Conservation (phyloP, 92 coral and sea anemone species). For the Micromussa lordhowensis region DNA sequence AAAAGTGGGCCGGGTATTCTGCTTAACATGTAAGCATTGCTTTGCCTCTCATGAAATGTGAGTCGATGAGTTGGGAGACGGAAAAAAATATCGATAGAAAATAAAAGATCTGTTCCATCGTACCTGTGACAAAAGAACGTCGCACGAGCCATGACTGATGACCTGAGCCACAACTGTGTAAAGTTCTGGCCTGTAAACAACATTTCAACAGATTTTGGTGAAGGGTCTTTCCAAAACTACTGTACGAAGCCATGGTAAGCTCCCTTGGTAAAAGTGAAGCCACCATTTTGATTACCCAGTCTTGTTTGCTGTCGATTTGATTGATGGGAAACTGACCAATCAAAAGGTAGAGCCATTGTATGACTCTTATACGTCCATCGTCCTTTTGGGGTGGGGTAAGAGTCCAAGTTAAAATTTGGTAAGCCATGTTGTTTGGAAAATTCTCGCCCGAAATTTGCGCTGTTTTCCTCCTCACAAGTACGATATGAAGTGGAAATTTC, state of each 20-base stretch:
- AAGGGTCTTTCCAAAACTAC: neutral
- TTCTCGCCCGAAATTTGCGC: constrained; percentile 58
- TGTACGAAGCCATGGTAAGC: neutral
- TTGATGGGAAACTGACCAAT: constrained; percentile 82
- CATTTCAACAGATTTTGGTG: neutral
- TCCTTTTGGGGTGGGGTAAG: constrained; percentile 75
- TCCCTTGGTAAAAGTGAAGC: neutral
- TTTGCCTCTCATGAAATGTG: too few species aligned
- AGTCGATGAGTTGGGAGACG: too few species aligned
- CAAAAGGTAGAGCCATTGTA: constrained; percentile 28
- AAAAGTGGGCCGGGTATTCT: too few species aligned
- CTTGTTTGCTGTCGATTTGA: constrained; percentile 37
- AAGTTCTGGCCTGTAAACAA: neutral
- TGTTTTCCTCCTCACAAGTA: constrained; percentile 61
- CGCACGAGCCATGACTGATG: constrained; percentile 12
- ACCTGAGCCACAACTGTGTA: neutral
- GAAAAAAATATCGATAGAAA: too few species aligned
- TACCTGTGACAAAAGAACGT: constrained; percentile 25
- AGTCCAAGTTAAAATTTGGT: constrained; percentile 66
- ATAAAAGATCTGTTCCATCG: too few species aligned
- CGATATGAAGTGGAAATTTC: constrained; percentile 77
- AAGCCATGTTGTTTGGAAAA: constrained; percentile 82
- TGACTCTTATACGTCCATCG: constrained; percentile 38
- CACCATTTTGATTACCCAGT: constrained; percentile 35
- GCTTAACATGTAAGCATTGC: too few species aligned